These are phyloP conservation scores for Tiliqua scincoides DNA, from an alignment of 2,113 vertebrate species.

Conservation along the genomic window DNA sequence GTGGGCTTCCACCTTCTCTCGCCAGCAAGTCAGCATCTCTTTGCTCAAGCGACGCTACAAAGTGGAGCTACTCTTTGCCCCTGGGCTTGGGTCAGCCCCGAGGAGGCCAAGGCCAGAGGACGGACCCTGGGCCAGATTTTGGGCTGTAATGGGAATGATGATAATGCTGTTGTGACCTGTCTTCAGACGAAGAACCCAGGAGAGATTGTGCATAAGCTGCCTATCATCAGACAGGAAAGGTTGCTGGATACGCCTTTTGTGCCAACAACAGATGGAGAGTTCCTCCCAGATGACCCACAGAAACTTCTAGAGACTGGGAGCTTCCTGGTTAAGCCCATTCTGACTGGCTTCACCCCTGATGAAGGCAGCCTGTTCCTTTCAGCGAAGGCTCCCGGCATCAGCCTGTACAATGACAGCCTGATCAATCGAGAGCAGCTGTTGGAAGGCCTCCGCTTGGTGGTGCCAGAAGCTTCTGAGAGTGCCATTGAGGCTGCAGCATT, in stretches of 20 bases:
- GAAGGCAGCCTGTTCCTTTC: constrained; percentile 71
- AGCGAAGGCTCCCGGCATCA: constrained; percentile 71
- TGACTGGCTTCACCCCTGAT: constrained; percentile 75
- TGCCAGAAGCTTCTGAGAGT: constrained; percentile 40
- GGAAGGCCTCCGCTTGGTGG: constrained; percentile 39
- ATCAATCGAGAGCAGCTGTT: constrained; percentile 71
- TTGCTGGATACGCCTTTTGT: constrained; percentile 46
- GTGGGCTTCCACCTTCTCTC: constrained; percentile 77
- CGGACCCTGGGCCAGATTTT: constrained; percentile 60
- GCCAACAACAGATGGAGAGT: constrained; percentile 73
- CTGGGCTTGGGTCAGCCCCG: constrained; percentile 61
- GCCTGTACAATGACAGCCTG: constrained; percentile 61
- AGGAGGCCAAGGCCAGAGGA: constrained; percentile 54
- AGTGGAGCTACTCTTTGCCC: constrained; percentile 71
- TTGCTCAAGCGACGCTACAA: constrained; percentile 76
- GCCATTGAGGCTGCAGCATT: constrained; percentile 51
- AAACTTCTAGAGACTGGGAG: constrained; percentile 53
- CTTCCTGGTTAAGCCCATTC: constrained; percentile 67
- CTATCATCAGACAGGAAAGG: background rate
- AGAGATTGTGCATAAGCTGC: constrained; percentile 40
- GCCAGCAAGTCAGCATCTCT: constrained; percentile 71
- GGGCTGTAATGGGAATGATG: constrained; percentile 59
- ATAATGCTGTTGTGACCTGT: constrained; percentile 64
- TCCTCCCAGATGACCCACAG: constrained; percentile 66
- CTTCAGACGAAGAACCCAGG: constrained; percentile 59